phyloP scores from a whole-genome alignment of 2,888 invertebrate genomes.

The Homarus gammarus region DNA sequence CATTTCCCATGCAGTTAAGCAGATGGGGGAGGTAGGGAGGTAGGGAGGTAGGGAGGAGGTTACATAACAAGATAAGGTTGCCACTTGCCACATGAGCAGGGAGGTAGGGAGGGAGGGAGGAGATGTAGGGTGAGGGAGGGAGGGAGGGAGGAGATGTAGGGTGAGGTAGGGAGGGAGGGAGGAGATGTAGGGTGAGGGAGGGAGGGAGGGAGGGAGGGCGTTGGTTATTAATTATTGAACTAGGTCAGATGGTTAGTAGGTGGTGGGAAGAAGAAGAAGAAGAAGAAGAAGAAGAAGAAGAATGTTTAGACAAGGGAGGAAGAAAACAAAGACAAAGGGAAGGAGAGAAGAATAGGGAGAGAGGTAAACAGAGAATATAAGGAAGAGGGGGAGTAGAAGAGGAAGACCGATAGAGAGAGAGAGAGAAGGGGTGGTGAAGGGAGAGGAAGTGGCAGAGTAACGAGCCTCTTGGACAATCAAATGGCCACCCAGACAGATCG shows the following conservation, averaged over 20 bases:
- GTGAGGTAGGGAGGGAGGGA: neutral
- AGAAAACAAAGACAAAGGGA: neutral
- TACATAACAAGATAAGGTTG: neutral
- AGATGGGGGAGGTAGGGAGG: neutral
- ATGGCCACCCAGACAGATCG: too few relatives aligned
- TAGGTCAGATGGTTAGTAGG: neutral
- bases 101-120: slow-evolving; percentile 3
- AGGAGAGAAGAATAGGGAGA: too few relatives aligned
- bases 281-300: too few relatives aligned
- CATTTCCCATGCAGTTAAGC: neutral
- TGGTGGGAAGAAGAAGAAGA: too few relatives aligned
- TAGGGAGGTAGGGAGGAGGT: neutral
- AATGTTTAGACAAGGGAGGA: too few relatives aligned
- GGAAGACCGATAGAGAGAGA: neutral
- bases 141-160: neutral
- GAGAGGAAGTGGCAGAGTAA: neutral
- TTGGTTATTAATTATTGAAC: neutral
- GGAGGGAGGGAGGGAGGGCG: neutral
- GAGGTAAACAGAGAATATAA: slow-evolving; percentile 3
- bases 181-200: neutral
- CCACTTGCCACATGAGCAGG: neutral
- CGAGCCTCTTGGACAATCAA: too few relatives aligned
- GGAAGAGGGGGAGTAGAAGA: neutral
- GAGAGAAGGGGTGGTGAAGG: neutral
- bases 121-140: neutral